phyloP scores from a whole-genome alignment of 1,140 invertebrate species.

The Hylyphantes graminicola region DNA sequence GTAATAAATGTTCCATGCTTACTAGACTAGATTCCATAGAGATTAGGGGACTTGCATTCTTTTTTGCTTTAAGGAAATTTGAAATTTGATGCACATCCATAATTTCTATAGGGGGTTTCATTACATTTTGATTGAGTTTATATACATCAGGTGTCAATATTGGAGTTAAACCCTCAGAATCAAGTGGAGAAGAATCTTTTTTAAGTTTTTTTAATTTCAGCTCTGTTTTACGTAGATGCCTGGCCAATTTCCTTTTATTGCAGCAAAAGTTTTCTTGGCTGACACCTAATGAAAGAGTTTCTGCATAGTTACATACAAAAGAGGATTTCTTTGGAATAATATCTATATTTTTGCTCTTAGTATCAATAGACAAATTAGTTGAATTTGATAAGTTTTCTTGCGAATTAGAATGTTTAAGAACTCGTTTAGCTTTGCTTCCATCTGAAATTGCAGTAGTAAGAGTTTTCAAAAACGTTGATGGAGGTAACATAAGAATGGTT shows the following conservation, averaged over 20 bases:
- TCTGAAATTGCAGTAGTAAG: background rate
- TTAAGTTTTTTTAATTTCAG: background rate
- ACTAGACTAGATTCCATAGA: slow-evolving; percentile 10
- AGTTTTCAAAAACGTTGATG: slow-evolving; percentile 16
- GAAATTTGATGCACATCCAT: slow-evolving; percentile 2
- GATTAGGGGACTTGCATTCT: background rate
- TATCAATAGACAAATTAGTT: slow-evolving; percentile 1
- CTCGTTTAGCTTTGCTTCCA: slow-evolving; percentile 11
- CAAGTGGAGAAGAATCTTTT: background rate
- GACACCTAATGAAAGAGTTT: background rate
- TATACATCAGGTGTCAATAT: background rate
- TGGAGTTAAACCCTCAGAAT: background rate
- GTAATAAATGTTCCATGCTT: background rate
- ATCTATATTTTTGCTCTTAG: slow-evolving; percentile 7
- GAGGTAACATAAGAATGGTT: background rate
- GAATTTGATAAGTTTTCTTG: slow-evolving; percentile 4
- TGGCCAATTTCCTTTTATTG: background rate
- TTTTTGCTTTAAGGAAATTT: background rate
- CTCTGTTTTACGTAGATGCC: slow-evolving; percentile 4
- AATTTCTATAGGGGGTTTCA: background rate
- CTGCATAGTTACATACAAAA: slow-evolving; percentile 8
- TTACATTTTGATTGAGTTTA: background rate
- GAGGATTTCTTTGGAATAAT: background rate
- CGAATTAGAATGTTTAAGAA: slow-evolving; percentile 31
- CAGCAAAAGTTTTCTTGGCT: slow-evolving; percentile 26